Conservation (phyloP, 2,888 invertebrate genomes). For the Troides aeacus region DNA sequence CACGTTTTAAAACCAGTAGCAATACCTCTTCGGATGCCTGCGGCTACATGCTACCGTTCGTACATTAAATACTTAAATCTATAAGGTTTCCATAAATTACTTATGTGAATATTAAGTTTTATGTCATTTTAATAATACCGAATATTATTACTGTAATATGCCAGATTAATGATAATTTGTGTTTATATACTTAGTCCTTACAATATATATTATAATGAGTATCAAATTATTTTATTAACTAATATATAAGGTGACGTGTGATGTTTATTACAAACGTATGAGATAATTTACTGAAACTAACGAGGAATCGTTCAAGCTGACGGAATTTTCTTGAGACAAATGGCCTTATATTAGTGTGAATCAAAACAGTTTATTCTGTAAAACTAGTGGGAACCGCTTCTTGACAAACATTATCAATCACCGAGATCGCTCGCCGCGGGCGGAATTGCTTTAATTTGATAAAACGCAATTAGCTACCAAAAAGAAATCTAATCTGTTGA, state of each 20-base stretch:
- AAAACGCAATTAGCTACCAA: slow-evolving; percentile 80
- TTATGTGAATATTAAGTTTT: no score
- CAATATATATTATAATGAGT: no score
- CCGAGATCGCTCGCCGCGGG: slow-evolving; percentile 54
- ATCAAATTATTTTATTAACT: no score
- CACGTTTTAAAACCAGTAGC: slow-evolving; percentile 18
- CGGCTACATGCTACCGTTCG: slow-evolving; percentile 38
- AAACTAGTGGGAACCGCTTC: slow-evolving; percentile 66
- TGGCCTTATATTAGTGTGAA: slow-evolving; percentile 65
- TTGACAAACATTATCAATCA: slow-evolving; percentile 78
- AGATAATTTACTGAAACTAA: neutral
- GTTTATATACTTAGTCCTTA: no score
- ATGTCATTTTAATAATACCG: no score
- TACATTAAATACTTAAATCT: slow-evolving; percentile 30
- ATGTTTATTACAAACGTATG: no score
- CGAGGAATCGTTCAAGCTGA: neutral
- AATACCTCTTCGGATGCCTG: slow-evolving; percentile 31
- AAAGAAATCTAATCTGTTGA: slow-evolving; percentile 76
- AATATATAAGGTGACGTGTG: no score
- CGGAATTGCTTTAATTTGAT: slow-evolving; percentile 77
- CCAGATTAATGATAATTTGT: no score
- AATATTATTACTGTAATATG: no score
- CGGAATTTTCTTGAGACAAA: slow-evolving; percentile 52
- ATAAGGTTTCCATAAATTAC: neutral
- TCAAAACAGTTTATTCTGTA: slow-evolving; percentile 78